Base-by-base conservation (phyloP, 1,140 invertebrate species). In the Drosophila pallidifrons region DNA sequence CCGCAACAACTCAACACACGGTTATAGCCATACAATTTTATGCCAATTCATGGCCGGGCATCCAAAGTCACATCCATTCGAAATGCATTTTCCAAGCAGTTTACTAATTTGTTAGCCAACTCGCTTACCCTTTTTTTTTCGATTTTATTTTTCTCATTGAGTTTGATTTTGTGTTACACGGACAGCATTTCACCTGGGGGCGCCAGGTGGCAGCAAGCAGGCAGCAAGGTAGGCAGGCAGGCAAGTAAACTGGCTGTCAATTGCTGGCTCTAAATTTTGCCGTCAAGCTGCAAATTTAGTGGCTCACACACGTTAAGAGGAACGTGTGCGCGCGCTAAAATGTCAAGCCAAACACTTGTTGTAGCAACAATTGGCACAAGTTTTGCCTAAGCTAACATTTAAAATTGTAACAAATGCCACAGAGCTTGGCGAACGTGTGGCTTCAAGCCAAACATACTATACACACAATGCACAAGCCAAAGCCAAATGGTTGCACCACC, bases 361-460 rank as follows among this genome's bases (percentile, higher is more conserved):
- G 80, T 83, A 78, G 73, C 83, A 89, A 87, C 83, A 88, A 88
- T 88, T 88, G 83, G 83, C 83, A 88, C 80, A 80, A 78, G 81
- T 75, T 85, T 89, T 81, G 83, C 77, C 81, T 71, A 71, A 73
- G 75, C 77, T 90, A 89, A 89, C 85, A 89, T 89, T 89, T 89
- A 89, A 89, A 89, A 89, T 89, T 89, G 85, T 89, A 89, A 89
- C 85, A 89, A 89, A 89, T 89, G 85, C 86, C 85, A 89, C 75
- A 85, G 86, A 75, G 81, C 79, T 69, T 45, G 69, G 85, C 73
- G 59, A 85, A 90, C 85, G 85, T 89, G 85, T 89, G 86, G 86
- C 86, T 81, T 64, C 66, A 70, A 85, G 86, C 85, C 85, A 88
- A 89, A 58, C 11, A 41, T 57, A 67, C 7, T 7, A 41, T 57